A percentile compares a stretch with the other conserved stretches of the same genome.
Conservation (phyloP, 1,140 invertebrate species). For the Drosophila repletoides region DNA sequence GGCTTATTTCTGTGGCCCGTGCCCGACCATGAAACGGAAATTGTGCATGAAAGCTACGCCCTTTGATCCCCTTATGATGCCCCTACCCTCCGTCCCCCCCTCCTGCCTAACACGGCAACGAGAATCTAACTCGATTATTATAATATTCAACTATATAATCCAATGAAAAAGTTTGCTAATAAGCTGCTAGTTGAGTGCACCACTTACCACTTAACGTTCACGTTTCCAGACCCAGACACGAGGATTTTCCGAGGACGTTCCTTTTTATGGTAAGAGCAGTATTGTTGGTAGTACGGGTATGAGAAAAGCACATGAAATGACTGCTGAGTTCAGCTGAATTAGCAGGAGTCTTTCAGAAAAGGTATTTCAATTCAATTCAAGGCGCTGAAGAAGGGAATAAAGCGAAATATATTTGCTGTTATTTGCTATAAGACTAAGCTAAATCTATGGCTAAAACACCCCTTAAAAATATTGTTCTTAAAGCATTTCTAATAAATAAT, state of each 20-base stretch:
- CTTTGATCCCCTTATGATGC: conserved; percentile 5
- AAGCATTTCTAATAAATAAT: too few relatives aligned
- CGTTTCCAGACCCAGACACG: neutral
- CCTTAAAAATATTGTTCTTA: too few relatives aligned
- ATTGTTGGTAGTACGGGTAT: too few relatives aligned
- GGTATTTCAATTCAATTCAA: conserved; percentile 13
- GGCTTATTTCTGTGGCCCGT: conserved; percentile 67
- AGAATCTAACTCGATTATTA: conserved; percentile 75
- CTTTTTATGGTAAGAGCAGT: conserved; percentile 19
- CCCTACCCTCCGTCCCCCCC: neutral
- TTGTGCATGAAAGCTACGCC: conserved; percentile 72
- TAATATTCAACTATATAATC: conserved; percentile 78
- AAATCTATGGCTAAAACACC: too few relatives aligned
- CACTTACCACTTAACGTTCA: conserved; percentile 50
- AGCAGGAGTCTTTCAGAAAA: conserved; percentile 15
- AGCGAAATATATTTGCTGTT: too few relatives aligned
- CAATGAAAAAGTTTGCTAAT: conserved; percentile 76
- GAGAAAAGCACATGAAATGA: conserved; percentile 11
- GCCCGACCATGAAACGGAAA: conserved; percentile 60
- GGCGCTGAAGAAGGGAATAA: neutral
- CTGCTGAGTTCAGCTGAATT: neutral
- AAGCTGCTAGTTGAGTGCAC: conserved; percentile 71
- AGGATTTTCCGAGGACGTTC: conserved; percentile 11
- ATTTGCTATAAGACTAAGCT: too few relatives aligned
- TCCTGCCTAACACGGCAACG: conserved; percentile 33